Evolutionary conservation across 2,797 vertebrate species (phyloP).

Genomic region (Tokudaia muenninki): DNA sequence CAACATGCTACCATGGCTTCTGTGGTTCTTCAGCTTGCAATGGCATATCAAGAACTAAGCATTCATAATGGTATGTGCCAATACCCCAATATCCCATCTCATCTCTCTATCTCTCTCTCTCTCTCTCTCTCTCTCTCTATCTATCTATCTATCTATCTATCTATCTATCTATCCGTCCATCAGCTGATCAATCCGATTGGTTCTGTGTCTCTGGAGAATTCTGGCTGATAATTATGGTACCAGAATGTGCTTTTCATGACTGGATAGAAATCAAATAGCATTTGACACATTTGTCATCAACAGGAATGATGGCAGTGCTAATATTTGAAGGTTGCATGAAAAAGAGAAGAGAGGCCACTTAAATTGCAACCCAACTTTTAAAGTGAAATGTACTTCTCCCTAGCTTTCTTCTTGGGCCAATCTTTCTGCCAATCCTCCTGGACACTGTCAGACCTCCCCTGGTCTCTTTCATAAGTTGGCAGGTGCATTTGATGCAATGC

Average conservation of each 20-base stretch:
- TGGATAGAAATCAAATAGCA: not conserved
- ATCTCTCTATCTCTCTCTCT: not conserved
- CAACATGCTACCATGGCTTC: not conserved
- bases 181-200: not conserved
- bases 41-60: not conserved
- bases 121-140: not conserved
- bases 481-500: slow-evolving; percentile 79
- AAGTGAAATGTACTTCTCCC: not conserved
- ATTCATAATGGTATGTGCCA: not conserved
- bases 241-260: not conserved
- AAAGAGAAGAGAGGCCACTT: slow-evolving; percentile 54
- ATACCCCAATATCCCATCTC: not conserved
- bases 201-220: not conserved
- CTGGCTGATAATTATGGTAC: not conserved
- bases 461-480: slow-evolving; percentile 82
- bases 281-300: not conserved
- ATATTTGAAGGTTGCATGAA: slow-evolving; percentile 61
- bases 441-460: slow-evolving; percentile 7
- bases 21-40: not conserved
- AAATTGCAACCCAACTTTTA: slow-evolving; percentile 75
- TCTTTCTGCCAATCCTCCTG: slow-evolving; percentile 78
- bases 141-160: not conserved
- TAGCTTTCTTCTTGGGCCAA: slow-evolving; percentile 73
- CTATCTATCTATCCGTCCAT: too few relatives aligned
- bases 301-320: not conserved